Percentiles rank a stretch among this genome's conserved stretches.
These are phyloP conservation scores for Hylaeus volcanicus DNA, from an alignment of 1,140 invertebrate species.

Conservation along the genomic window DNA sequence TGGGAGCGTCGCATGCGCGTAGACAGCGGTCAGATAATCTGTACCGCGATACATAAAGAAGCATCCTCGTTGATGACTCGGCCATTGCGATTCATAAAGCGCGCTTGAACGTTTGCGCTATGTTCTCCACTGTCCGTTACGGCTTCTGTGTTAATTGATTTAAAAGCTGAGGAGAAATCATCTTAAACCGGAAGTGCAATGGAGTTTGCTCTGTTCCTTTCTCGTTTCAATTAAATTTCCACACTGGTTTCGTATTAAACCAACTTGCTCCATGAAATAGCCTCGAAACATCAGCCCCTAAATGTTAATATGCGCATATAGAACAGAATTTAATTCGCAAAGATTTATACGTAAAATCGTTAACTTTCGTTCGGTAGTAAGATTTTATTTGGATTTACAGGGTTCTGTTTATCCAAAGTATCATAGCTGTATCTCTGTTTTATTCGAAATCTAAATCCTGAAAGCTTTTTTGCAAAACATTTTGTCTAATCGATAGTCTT, in stretches of 20 bases:
- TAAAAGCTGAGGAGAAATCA: neutral
- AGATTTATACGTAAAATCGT: too few species aligned
- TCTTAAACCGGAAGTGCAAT: neutral
- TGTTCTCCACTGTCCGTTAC: neutral
- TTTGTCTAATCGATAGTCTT: too few species aligned
- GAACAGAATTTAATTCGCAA: too few species aligned
- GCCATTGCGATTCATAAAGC: conserved; percentile 17
- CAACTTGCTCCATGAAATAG: too few species aligned
- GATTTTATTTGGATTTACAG: too few species aligned
- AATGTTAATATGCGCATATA: too few species aligned
- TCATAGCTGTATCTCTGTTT: too few species aligned
- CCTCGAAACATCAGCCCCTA: too few species aligned
- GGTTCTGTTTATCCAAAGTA: too few species aligned
- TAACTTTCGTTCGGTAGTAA: too few species aligned
- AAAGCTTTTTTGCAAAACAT: too few species aligned
- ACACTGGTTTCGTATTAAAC: neutral
- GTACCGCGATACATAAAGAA: conserved; percentile 19
- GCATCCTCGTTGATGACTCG: neutral
- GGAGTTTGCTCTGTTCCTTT: neutral
- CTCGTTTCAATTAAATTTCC: neutral
- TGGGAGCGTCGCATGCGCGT: conserved; percentile 1
- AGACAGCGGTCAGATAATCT: conserved; percentile 19
- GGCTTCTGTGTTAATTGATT: conserved; percentile 31
- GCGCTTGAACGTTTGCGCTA: neutral
- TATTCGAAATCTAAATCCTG: too few species aligned